These are phyloP conservation scores for Austrolebias charrua DNA, from an alignment of 2,797 vertebrate genomes.

Conservation along the genomic window DNA sequence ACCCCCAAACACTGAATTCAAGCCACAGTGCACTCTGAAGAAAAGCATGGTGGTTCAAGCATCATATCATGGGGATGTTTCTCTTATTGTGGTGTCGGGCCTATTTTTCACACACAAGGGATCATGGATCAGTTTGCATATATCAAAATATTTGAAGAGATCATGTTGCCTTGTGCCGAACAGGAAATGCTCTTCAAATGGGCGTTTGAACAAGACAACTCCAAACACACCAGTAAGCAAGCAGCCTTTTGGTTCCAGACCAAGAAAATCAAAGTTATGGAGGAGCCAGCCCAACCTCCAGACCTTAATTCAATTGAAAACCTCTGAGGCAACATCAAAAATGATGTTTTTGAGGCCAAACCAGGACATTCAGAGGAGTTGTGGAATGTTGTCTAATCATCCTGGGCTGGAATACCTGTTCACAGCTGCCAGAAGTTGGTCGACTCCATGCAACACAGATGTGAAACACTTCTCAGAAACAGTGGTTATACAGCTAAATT, in stretches of 20 bases:
- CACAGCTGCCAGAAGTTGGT: constrained; percentile 19
- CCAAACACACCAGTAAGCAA: no score
- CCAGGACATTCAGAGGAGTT: constrained; percentile 2
- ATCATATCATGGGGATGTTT: no score
- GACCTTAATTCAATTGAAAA: background rate
- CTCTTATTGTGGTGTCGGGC: no score
- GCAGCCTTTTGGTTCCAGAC: no score
- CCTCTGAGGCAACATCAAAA: background rate
- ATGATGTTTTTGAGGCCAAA: constrained; percentile 24
- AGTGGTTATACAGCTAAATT: background rate
- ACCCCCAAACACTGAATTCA: background rate
- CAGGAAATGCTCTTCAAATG: constrained; percentile 1
- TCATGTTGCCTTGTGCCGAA: constrained; percentile 1
- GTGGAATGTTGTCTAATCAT: constrained; percentile 8
- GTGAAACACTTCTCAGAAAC: constrained; percentile 6
- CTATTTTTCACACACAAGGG: background rate
- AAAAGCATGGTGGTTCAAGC: no score
- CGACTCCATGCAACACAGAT: constrained; percentile 2
- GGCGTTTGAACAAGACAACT: background rate
- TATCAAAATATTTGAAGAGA: background rate
- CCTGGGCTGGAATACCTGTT: constrained; percentile 26
- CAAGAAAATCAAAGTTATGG: no score
- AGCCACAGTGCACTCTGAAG: constrained; percentile 1
- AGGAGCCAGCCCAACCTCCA: no score
- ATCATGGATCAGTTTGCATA: background rate